These are phyloP conservation scores for Acanthochromis polyacanthus DNA, from an alignment of 2,113 vertebrate genomes.

Conservation along the genomic window DNA sequence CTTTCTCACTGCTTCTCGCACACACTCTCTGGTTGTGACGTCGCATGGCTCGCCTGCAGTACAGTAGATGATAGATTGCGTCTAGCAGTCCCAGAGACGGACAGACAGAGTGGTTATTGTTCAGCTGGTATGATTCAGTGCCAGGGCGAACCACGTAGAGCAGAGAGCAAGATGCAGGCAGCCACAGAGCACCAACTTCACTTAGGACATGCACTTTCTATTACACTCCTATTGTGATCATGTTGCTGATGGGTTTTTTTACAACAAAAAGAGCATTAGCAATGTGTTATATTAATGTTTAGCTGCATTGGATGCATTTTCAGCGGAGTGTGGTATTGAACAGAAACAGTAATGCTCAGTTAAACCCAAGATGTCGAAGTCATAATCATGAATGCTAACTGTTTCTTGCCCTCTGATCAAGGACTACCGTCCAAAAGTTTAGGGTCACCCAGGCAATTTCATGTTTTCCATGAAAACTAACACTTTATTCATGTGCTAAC, in stretches of 20 bases:
- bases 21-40: conserved; percentile 40
- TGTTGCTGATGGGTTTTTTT: neutral
- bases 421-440: too few relatives aligned
- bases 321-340: neutral
- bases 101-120: conserved; percentile 70
- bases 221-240: neutral
- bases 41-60: conserved; percentile 54
- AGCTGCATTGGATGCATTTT: neutral
- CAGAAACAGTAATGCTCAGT: conserved; percentile 21
- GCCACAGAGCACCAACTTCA: neutral
- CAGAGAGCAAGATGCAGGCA: neutral
- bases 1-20: neutral
- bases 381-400: neutral
- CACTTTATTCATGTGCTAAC: too few relatives aligned
- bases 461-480: too few relatives aligned
- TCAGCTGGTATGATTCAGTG: conserved; percentile 39
- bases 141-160: conserved; percentile 3
- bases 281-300: neutral
- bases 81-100: conserved; percentile 51
- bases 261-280: too few relatives aligned
- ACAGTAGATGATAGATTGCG: conserved; percentile 61
- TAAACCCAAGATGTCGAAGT: neutral
- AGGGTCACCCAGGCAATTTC: too few relatives aligned
- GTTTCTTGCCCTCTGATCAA: neutral
- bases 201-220: neutral